These are phyloP conservation scores for Margaritifera margaritifera DNA, from an alignment of 2,888 invertebrate species.

Conservation along the genomic window DNA sequence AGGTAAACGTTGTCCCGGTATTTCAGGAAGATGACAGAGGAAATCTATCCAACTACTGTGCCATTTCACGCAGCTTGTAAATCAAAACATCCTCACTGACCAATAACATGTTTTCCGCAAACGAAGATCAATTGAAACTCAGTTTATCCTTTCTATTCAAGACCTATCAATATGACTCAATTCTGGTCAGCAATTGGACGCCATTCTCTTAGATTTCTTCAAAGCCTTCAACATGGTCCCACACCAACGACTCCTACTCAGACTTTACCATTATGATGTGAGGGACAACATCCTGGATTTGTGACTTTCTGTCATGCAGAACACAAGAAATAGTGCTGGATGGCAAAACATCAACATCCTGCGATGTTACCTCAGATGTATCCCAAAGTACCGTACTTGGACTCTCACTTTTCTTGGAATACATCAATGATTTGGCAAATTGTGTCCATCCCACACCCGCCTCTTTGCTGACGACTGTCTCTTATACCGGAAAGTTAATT, in stretches of 20 bases:
- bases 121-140: background rate
- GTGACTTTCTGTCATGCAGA: conserved; percentile 3
- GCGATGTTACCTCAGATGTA: background rate
- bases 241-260: background rate
- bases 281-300: background rate
- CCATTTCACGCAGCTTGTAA: background rate
- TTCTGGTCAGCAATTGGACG: background rate
- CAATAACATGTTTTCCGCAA: conserved; percentile 11
- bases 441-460: background rate
- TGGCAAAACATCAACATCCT: conserved; percentile 3
- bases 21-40: background rate
- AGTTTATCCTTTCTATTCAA: conserved; percentile 7
- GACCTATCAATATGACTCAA: conserved; percentile 2
- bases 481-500: background rate
- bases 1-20: background rate
- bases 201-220: conserved; percentile 3
- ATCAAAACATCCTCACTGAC: conserved; percentile 3
- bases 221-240: conserved; percentile 9
- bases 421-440: background rate
- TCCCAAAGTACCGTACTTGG: background rate
- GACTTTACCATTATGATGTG: background rate
- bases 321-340: conserved; percentile 6
- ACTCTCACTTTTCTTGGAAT: background rate
- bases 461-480: conserved; percentile 1
- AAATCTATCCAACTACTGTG: background rate